These are phyloP conservation scores for Drosophila sucinea DNA, from an alignment of 1,140 invertebrate genomes.

Conservation along the genomic window DNA sequence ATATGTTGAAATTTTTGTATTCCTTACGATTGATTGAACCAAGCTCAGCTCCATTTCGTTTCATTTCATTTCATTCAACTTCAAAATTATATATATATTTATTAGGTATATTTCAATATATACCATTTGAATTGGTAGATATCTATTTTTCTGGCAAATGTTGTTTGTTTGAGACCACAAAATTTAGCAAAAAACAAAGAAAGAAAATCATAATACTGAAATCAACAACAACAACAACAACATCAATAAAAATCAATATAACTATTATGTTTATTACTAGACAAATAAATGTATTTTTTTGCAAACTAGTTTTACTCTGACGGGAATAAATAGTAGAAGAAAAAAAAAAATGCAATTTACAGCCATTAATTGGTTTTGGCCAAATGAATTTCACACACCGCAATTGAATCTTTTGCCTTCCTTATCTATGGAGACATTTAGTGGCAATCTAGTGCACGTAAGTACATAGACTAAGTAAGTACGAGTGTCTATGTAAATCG, in stretches of 20 bases:
- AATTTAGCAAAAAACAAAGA: slow-evolving; percentile 23
- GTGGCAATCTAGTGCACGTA: slow-evolving; percentile 55
- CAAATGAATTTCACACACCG: slow-evolving; percentile 6
- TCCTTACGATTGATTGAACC: too few relatives aligned
- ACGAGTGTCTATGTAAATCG: slow-evolving; percentile 11
- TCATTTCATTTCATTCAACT: neutral
- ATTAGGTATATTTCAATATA: neutral
- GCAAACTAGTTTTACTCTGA: slow-evolving; percentile 45
- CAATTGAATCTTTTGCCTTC: slow-evolving; percentile 1
- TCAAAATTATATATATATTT: neutral
- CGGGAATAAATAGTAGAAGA: neutral
- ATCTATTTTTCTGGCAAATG: neutral
- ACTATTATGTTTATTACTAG: slow-evolving; percentile 75
- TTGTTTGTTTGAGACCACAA: neutral
- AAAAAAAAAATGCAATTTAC: neutral
- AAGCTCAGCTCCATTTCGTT: neutral
- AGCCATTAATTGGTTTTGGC: neutral
- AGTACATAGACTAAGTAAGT: neutral
- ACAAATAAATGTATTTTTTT: slow-evolving; percentile 77
- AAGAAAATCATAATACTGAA: slow-evolving; percentile 39
- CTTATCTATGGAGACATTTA: slow-evolving; percentile 9
- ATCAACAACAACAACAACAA: slow-evolving; percentile 18
- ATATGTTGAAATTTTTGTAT: too few relatives aligned
- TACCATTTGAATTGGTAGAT: neutral
- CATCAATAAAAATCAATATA: slow-evolving; percentile 66